Percentiles rank a stretch among this genome's conserved stretches.
Conservation (phyloP, 1,140 invertebrate genomes). For the Stegodyphus mimosarum region DNA sequence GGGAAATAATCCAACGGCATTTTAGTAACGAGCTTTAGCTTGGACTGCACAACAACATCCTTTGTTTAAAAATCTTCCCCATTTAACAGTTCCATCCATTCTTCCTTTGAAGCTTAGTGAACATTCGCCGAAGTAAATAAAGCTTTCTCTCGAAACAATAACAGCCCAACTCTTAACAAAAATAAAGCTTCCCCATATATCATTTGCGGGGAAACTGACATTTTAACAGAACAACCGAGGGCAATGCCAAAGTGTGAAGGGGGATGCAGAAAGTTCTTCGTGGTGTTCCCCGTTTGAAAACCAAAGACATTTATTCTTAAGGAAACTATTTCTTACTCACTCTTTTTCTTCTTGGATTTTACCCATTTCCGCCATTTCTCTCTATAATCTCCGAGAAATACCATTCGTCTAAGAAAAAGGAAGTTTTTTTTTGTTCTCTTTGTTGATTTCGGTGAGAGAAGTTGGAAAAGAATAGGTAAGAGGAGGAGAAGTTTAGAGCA, state of each 20-base stretch:
- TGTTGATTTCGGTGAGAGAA: background rate
- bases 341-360: background rate
- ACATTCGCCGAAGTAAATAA: background rate
- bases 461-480: slow-evolving; percentile 3
- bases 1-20: too few relatives aligned
- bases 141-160: slow-evolving; percentile 14
- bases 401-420: slow-evolving; percentile 2
- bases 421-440: background rate
- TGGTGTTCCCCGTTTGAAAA: background rate
- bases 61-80: too few relatives aligned
- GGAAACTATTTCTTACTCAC: slow-evolving; percentile 10
- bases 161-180: slow-evolving; percentile 16
- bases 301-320: slow-evolving; percentile 23
- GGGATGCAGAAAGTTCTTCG: background rate
- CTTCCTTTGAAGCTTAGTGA: too few relatives aligned
- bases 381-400: slow-evolving; percentile 10
- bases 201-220: background rate
- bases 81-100: too few relatives aligned
- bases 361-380: slow-evolving; percentile 18
- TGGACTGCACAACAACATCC: too few relatives aligned
- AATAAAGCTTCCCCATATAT: slow-evolving; percentile 21
- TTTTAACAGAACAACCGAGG: background rate
- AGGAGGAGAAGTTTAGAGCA: too few relatives aligned
- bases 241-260: background rate
- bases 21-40: too few relatives aligned